Percentiles rank a stretch among this genome's conserved stretches.
Conservation (phyloP, 1,140 invertebrate genomes). For the Lordiphosa collinella region DNA sequence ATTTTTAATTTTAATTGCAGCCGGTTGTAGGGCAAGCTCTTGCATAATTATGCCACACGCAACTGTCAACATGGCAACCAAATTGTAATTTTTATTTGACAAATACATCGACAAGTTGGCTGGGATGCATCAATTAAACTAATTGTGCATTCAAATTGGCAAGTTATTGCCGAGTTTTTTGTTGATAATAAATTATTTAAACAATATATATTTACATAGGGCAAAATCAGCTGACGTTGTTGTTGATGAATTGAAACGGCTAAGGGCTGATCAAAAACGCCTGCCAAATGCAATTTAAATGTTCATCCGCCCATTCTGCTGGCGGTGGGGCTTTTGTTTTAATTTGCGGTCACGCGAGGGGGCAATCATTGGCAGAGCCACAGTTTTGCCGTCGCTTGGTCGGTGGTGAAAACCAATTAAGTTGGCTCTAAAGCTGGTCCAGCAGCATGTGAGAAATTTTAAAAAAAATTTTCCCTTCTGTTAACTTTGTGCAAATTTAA, state of each 20-base stretch:
- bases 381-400: background rate
- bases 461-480: slow-evolving; percentile 21
- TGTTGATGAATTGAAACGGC: slow-evolving; percentile 13
- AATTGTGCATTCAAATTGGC: slow-evolving; percentile 56
- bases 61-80: slow-evolving; percentile 44
- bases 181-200: slow-evolving; percentile 54
- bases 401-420: slow-evolving; percentile 57
- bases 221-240: slow-evolving; percentile 40
- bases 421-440: slow-evolving; percentile 25
- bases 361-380: background rate
- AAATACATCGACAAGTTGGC: slow-evolving; percentile 18
- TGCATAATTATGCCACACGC: slow-evolving; percentile 54
- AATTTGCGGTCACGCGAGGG: slow-evolving; percentile 35
- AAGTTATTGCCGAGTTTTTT: slow-evolving; percentile 41
- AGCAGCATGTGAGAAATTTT: slow-evolving; percentile 27
- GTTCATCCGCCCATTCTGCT: slow-evolving; percentile 17
- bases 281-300: slow-evolving; percentile 25
- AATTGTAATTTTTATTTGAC: slow-evolving; percentile 58
- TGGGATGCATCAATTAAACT: slow-evolving; percentile 45
- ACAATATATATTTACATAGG: slow-evolving; percentile 57
- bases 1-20: slow-evolving; percentile 74
- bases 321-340: slow-evolving; percentile 33
- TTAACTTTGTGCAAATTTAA: slow-evolving; percentile 58
- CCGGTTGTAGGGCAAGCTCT: slow-evolving; percentile 62
- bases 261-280: slow-evolving; percentile 6